Conservation (phyloP, 2,888 invertebrate species). For the Synergus itoensis region DNA sequence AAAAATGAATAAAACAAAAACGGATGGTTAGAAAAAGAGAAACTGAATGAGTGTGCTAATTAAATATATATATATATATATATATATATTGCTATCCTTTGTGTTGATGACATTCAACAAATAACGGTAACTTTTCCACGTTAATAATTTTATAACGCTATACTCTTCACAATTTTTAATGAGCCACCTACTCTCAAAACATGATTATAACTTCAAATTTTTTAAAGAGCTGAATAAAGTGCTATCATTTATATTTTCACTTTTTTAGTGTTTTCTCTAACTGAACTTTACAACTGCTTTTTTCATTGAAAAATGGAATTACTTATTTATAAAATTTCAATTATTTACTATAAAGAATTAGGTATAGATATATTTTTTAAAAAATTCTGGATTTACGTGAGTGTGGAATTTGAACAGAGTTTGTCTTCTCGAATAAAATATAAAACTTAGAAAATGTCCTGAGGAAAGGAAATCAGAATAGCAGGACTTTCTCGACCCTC, state of each 20-base stretch:
- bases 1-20: neutral
- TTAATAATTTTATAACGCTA: slow-evolving; percentile 9
- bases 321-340: neutral
- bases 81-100: too few relatives aligned
- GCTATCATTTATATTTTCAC: slow-evolving; percentile 7
- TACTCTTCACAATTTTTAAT: slow-evolving; percentile 29
- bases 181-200: slow-evolving; percentile 13
- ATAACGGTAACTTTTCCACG: slow-evolving; percentile 22
- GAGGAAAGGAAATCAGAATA: slow-evolving; percentile 28
- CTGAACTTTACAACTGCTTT: neutral
- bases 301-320: neutral
- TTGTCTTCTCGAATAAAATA: neutral
- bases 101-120: slow-evolving; percentile 43
- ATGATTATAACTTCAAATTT: neutral
- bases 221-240: neutral
- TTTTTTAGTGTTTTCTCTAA: neutral
- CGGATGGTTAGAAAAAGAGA: neutral
- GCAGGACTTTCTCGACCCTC: slow-evolving; percentile 8
- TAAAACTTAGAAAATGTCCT: slow-evolving; percentile 3
- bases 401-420: neutral
- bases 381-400: neutral
- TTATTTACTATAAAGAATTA: neutral
- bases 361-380: neutral
- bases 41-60: slow-evolving; percentile 58
- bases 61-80: slow-evolving; percentile 62